phyloP scores from a whole-genome alignment of 1,140 invertebrate species.

The Antheraea pernyi region DNA sequence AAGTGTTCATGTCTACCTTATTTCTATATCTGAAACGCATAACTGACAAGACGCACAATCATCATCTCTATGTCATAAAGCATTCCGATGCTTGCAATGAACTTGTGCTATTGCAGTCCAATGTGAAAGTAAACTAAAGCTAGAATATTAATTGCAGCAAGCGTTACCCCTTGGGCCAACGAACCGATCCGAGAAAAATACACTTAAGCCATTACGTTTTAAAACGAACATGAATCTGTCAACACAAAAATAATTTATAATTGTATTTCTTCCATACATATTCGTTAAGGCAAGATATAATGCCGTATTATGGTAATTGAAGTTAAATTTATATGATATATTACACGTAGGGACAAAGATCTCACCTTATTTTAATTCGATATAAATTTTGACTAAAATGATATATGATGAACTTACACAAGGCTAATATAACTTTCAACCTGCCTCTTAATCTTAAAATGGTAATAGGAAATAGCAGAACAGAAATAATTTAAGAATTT shows the following conservation, averaged over 20 bases:
- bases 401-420: background rate
- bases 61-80: background rate
- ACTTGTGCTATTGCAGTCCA: background rate
- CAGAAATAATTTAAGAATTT: background rate
- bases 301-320: background rate
- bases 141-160: background rate
- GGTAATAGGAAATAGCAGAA: background rate
- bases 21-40: no score
- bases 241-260: conserved; percentile 3
- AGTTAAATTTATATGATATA: background rate
- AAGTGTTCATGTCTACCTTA: no score
- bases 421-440: background rate
- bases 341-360: conserved; percentile 1
- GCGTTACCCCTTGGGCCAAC: background rate
- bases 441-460: background rate
- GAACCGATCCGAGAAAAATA: background rate
- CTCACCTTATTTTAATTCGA: background rate
- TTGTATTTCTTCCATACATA: conserved; percentile 1
- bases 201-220: background rate
- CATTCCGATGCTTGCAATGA: background rate
- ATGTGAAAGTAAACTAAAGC: background rate
- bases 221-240: background rate
- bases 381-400: conserved; percentile 3
- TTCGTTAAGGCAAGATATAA: conserved; percentile 3
- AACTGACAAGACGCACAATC: no score